Evolutionary conservation across 92 coral and sea anemone genomes (phyloP).

Genomic region (Muricea muricata): DNA sequence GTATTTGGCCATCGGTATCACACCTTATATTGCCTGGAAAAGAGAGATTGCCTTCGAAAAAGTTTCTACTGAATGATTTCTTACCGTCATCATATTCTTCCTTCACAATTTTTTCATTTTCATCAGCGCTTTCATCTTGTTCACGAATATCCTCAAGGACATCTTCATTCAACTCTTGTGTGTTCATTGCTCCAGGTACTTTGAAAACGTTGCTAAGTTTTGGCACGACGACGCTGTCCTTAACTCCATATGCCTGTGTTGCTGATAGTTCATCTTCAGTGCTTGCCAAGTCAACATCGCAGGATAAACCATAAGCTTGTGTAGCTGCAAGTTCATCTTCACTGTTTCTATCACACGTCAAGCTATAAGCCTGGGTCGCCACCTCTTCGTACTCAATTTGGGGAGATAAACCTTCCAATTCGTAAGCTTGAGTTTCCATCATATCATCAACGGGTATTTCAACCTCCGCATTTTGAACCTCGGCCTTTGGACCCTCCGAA

Average conservation of each 20-base stretch:
- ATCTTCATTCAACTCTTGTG: background rate
- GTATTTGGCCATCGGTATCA: too few relatives aligned
- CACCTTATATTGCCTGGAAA: too few relatives aligned
- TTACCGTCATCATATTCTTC: background rate
- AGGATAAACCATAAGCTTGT: constrained; percentile 46
- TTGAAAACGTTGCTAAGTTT: background rate
- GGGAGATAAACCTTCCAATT: too few relatives aligned
- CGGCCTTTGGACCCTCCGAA: constrained; percentile 21
- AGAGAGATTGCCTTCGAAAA: too few relatives aligned
- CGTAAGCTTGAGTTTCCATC: constrained; percentile 72
- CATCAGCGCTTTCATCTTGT: background rate
- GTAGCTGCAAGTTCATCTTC: constrained; percentile 38
- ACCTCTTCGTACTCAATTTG: constrained; percentile 2
- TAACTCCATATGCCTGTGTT: constrained; percentile 90
- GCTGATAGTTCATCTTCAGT: constrained; percentile 32
- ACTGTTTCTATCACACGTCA: background rate
- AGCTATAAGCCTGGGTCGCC: constrained; percentile 64
- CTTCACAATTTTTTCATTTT: background rate
- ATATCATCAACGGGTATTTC: background rate
- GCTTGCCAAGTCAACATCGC: background rate
- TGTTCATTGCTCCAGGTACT: constrained; percentile 13
- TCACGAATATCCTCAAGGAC: background rate
- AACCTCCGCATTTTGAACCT: background rate
- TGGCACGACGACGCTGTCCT: constrained; percentile 35
- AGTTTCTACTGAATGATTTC: too few relatives aligned